Conservation (phyloP, 2,888 invertebrate species). For the Nasonia oneida region DNA sequence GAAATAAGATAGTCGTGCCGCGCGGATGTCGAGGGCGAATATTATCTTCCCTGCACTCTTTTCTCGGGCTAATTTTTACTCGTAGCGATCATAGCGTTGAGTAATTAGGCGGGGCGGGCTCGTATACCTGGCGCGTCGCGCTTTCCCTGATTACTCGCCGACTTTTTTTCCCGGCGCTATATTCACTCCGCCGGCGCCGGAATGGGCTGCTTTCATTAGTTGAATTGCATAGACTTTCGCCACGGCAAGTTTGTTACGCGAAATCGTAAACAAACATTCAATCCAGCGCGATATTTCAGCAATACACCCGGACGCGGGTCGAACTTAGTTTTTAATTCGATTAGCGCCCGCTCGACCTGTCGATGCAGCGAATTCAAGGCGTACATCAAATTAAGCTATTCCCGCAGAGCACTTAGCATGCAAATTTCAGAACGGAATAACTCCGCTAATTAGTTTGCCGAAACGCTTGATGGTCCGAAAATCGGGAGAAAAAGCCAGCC, state of each 20-base stretch:
- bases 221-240: not conserved
- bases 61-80: constrained; percentile 1
- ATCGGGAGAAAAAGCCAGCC: not conserved
- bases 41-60: not conserved
- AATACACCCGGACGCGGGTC: not conserved
- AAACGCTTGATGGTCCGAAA: constrained; percentile 1
- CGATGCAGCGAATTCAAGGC: constrained; percentile 40
- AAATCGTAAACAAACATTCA: constrained; percentile 37
- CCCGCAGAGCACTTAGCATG: constrained; percentile 50
- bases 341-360: constrained; percentile 31
- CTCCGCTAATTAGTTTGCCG: constrained; percentile 41
- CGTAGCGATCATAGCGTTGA: not conserved
- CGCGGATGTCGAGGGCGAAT: not conserved
- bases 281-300: constrained; percentile 28
- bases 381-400: constrained; percentile 52
- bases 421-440: constrained; percentile 50
- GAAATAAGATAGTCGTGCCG: not conserved
- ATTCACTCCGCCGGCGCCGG: not conserved
- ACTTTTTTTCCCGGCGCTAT: not conserved
- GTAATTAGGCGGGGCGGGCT: not conserved
- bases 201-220: not conserved
- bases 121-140: not conserved
- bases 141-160: constrained; percentile 3
- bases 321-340: constrained; percentile 50
- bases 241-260: not conserved